Base-by-base conservation (phyloP, 2,888 invertebrate species). In the Napeogenes inachia region DNA sequence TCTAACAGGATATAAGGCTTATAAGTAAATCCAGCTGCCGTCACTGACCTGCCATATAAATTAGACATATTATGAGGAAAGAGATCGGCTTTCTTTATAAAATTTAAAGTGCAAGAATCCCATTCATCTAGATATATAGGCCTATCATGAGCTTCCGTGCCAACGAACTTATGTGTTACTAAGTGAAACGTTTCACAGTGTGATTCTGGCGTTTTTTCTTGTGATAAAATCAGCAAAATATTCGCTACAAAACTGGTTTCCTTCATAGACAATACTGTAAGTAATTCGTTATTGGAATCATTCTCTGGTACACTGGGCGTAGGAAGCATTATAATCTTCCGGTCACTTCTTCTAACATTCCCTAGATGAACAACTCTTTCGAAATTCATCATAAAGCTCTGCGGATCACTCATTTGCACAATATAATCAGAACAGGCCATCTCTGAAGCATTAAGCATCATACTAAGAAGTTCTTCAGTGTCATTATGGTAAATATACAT, bases 1-100 rank as follows among this genome's bases (percentile, higher is more conserved):
- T 90, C 83, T 61, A 91, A 72, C 59, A 93, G 79, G n/a, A 83
- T 82, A 71, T 93, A 93, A 0, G 93, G 93, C 70, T 91, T 91
- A 71, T 94, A 94, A 45, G 86, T 89, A 74, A 94, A 93, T 62
- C 91, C 88, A 10, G 92, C 91, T 35, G 92, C 83, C 73, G 80
- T 91, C 4, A 93, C 70, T 0, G 69, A 72, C 78, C 88, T 91
- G 0, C 91, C 92, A 53, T 83, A 65, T 62, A 92, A 75, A 69
- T 92, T 82, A 0, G 70, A 70, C 68, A 92, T 76, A 67, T 92
- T 84, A 69, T 92, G 85, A 4, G 91, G 91, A 76, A 91, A 92
- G 45, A 92, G 71, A 74, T 87, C 78, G 3, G 64, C 72, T 59
- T 79, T 74, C 3, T 71, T 72, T 61, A 74, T 70, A 73, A 91